Evolutionary conservation across 37 sponge, comb jelly and placozoan species (phyloP).

Genomic region (Ianthella basta): DNA sequence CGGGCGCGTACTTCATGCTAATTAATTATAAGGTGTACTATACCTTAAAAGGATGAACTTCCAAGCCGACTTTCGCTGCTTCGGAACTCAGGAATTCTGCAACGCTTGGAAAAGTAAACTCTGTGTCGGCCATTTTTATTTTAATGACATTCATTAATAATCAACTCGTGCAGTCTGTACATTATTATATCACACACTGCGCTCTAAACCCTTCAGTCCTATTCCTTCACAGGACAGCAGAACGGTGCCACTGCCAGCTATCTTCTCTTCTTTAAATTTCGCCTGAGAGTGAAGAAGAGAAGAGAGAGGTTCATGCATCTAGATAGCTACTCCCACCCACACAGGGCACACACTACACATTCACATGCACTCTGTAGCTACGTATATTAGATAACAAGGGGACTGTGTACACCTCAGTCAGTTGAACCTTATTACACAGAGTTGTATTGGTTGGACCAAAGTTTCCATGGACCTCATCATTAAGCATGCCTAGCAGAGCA

Average conservation of each 20-base stretch:
- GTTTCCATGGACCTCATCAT: too few species aligned
- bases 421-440: too few species aligned
- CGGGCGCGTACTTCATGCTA: too few species aligned
- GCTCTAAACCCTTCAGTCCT: not conserved
- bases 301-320: not conserved
- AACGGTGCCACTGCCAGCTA: not conserved
- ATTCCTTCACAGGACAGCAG: conserved; percentile 15
- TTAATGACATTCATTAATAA: not conserved
- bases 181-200: too few species aligned
- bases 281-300: not conserved
- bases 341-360: too few species aligned
- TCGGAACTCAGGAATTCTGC: not conserved
- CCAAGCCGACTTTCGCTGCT: not conserved
- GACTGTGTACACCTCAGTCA: too few species aligned
- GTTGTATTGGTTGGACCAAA: too few species aligned
- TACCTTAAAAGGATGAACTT: conserved; percentile 17
- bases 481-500: too few species aligned
- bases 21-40: too few species aligned
- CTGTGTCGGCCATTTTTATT: not conserved
- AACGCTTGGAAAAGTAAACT: not conserved
- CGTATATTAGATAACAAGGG: too few species aligned
- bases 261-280: not conserved
- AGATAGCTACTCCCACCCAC: too few species aligned
- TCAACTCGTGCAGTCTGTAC: not conserved
- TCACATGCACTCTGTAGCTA: too few species aligned